Base-by-base conservation (phyloP, 2,797 vertebrate genomes). In the Carapus acus region DNA sequence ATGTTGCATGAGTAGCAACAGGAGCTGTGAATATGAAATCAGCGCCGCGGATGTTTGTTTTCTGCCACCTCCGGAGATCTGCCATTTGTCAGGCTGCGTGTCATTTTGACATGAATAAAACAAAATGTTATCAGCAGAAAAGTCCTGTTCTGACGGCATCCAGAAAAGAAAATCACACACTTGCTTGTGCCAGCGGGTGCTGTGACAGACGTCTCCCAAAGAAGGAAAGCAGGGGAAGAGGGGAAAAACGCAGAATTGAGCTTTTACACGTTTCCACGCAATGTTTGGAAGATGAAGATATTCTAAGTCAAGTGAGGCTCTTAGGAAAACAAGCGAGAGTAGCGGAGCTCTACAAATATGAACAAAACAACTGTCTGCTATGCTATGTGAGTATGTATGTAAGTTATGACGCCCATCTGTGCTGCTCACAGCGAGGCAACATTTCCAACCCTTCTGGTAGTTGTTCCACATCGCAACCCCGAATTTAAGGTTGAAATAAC, bases 31-130 rank as follows among this genome's bases (percentile, higher is more conserved):
- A 77, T 62, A n/a, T 23, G 49, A 67, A 70, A 76, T 64, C 74
- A 77, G 56, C 37, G 23, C 58, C 12, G 54, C 45, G 59, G 45
- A 66, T 75, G 70, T 79, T 79, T 76, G 72, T 72, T 74, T 79
- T 73, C 65, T 72, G 70, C 73, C 75, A 68, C 55, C 48, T 56
- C 43, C 50, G 17, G 65, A 76, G 71, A 80, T 54, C 61, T 20
- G 53, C 52, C 47, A 61, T 75, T 74, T 74, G 77, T 71, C 71
- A 79, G 65, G 65, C 58, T 14, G 22, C 47, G 21, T 8, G n/a
- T 78, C 68, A 71, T 50, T 60, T 78, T 78, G 69, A 78, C 75
- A 73, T 1, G 46, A 73, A 57, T 37, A 45, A 47, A 58, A 62
- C 40, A 20, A 42, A 46, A 20, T 29, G 59, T 66, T 74, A 69